These are phyloP conservation scores for Rhinoderma darwinii DNA, from an alignment of 2,113 vertebrate genomes.

Conservation along the genomic window DNA sequence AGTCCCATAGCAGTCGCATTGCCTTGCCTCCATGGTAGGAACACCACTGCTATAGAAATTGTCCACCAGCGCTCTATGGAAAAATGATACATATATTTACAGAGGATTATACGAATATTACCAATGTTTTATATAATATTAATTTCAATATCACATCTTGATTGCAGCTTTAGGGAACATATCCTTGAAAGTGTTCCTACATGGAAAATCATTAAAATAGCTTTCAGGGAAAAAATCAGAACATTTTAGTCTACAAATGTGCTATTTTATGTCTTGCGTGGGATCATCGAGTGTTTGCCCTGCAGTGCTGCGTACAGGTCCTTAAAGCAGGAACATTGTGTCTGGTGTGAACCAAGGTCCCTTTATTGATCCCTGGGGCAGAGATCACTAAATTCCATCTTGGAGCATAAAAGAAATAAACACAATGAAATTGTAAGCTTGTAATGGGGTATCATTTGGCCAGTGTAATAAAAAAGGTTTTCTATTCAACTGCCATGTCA, in stretches of 20 bases:
- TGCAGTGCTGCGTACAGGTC: background rate
- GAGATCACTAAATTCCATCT: background rate
- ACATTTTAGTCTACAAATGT: background rate
- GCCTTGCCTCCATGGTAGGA: too few species aligned
- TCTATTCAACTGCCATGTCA: background rate
- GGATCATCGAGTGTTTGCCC: background rate
- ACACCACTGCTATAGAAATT: too few species aligned
- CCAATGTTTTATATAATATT: too few species aligned
- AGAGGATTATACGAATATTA: too few species aligned
- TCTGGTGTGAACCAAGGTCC: background rate
- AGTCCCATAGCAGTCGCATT: too few species aligned
- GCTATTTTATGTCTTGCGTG: background rate
- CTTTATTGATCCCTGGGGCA: conserved; percentile 16
- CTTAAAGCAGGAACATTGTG: background rate
- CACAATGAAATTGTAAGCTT: background rate
- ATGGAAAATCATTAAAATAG: background rate
- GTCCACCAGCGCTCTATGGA: too few species aligned
- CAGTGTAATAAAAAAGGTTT: background rate
- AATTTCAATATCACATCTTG: too few species aligned
- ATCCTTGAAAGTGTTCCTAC: background rate
- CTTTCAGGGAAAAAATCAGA: background rate
- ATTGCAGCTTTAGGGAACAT: background rate
- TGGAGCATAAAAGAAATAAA: conserved; percentile 2
- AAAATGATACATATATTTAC: too few species aligned
- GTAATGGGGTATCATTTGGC: background rate